Base-by-base conservation (phyloP, 2,797 vertebrate species). In the Poecile montanus region DNA sequence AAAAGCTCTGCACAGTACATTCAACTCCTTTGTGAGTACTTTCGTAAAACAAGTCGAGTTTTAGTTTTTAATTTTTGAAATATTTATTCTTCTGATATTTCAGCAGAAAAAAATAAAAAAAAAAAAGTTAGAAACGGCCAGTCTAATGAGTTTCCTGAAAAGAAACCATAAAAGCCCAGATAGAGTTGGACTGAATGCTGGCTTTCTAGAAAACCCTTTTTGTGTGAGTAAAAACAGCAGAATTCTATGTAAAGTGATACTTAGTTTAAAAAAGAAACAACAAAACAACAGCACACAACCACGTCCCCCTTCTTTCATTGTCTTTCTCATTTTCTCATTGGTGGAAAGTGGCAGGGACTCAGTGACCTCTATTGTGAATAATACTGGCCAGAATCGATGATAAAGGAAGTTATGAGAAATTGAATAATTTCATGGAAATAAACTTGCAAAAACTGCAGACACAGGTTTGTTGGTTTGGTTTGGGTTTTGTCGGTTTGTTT, bases 161-260 rank as follows among this genome's bases (percentile, higher is more conserved):
- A 40, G 26, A 72, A 91, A 42, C 3, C 0, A 0, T 13, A 50
- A 61, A 4, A 22, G 16, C 40, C 19, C 40, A 42, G 26, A 6
- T 6, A 18, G 25, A 51, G 7, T 18, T 68, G 20, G 34, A 22
- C 58, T 48, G 25, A 50, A 36, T 14, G 7, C 11, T 78, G 47
- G 3, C 6, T 75, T 85, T 40, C 62, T 60, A 48, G 45, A 51
- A 25, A 68, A 47, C 0, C 0, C 20, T 32, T 56, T 60, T 21
- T 50, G 1, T 22, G 11, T 4, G 9, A 44, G 7, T 30, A 56
- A 84, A 88, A 86, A 20, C 40, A 68, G 25, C 11, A 91, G 38
- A 73, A 70, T 47, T 79, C 22, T 51, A 3, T 78, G 29, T 29
- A 48, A 85, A 70, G 6, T 30, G 15, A 40, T 44, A 34, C 7